phyloP scores from a whole-genome alignment of 2,888 invertebrate genomes.

The Gastrophysa polygoni region DNA sequence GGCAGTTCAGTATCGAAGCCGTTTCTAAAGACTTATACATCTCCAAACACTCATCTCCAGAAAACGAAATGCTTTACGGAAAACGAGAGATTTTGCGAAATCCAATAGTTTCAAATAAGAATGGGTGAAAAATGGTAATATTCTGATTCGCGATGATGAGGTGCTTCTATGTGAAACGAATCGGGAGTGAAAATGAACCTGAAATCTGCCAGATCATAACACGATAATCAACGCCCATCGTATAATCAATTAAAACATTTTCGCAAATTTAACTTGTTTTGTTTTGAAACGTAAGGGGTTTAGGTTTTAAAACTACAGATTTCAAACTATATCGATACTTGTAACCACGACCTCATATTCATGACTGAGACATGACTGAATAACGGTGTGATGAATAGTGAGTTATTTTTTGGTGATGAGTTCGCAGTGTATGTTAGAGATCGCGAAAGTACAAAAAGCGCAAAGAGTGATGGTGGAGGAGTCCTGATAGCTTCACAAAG shows the following conservation, averaged over 20 bases:
- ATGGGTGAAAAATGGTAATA: neutral
- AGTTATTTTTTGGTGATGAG: too few species aligned
- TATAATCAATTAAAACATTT: neutral
- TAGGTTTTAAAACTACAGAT: neutral
- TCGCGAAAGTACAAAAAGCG: too few species aligned
- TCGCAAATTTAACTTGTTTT: neutral
- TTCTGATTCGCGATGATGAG: neutral
- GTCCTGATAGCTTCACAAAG: too few species aligned
- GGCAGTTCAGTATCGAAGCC: neutral
- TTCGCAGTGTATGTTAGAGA: too few species aligned
- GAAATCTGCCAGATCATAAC: slow-evolving; percentile 1
- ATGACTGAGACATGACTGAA: too few species aligned
- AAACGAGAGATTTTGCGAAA: neutral
- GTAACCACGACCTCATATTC: too few species aligned
- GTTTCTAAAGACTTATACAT: neutral
- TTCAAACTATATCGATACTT: too few species aligned
- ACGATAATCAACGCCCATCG: neutral
- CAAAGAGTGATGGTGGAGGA: too few species aligned
- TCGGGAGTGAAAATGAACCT: neutral
- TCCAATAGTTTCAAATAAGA: neutral
- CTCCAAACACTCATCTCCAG: neutral
- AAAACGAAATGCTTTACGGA: neutral
- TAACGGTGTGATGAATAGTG: too few species aligned
- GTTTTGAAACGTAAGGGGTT: neutral
- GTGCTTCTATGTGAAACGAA: neutral